Evolutionary conservation across 2,113 vertebrate species (phyloP).

Genomic region (Pungitius pungitius): DNA sequence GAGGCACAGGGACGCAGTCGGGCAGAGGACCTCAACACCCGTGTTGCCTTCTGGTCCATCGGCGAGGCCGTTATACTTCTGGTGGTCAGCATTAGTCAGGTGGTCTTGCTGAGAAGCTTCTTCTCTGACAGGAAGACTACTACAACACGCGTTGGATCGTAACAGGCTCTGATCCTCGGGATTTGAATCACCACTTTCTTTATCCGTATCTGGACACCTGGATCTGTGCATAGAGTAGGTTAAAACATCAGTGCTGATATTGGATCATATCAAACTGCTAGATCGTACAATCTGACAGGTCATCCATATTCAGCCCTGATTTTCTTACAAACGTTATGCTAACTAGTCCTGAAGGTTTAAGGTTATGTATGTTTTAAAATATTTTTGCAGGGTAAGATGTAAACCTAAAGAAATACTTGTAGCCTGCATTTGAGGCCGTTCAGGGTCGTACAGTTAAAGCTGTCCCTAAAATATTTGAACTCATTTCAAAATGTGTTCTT

Average conservation of each 20-base stretch:
- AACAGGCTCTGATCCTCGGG: constrained; percentile 69
- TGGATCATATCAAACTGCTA: constrained; percentile 57
- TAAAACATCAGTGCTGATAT: constrained; percentile 54
- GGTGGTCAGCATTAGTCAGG: constrained; percentile 98
- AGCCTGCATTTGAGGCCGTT: constrained; percentile 36
- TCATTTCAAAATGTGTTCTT: constrained; percentile 41
- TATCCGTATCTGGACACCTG: constrained; percentile 11
- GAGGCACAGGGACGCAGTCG: constrained; percentile 97
- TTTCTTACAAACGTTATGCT: constrained; percentile 54
- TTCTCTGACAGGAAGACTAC: constrained; percentile 99
- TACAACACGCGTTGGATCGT: constrained; percentile 93
- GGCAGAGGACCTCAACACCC: constrained; percentile 95
- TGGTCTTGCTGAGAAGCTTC: constrained; percentile 96
- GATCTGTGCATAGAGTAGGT: constrained; percentile 42
- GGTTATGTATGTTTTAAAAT: constrained; percentile 32
- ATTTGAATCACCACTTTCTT: constrained; percentile 35
- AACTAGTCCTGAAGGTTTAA: constrained; percentile 20
- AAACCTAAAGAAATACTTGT: constrained; percentile 23
- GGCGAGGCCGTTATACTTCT: constrained; percentile 96
- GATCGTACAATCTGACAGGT: constrained; percentile 38
- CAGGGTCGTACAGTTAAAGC: constrained; percentile 26
- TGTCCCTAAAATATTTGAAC: constrained; percentile 49
- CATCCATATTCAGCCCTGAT: constrained; percentile 32
- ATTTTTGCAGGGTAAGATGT: constrained; percentile 23
- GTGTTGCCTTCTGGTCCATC: constrained; percentile 97